Conservation (phyloP, 2,113 vertebrate genomes). For the Potamarius usumacintae region DNA sequence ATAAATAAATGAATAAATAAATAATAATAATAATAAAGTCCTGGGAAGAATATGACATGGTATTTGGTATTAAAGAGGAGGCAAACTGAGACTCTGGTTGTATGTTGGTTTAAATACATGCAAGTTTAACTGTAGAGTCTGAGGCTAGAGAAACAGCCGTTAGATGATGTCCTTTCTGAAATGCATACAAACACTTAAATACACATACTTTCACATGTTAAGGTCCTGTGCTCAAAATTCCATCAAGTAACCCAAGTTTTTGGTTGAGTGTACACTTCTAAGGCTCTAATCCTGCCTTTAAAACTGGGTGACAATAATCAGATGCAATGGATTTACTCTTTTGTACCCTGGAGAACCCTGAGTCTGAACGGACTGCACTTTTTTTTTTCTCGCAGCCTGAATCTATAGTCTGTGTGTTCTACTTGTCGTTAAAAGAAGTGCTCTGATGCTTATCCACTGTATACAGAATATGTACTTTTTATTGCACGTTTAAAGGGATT, state of each 20-base stretch:
- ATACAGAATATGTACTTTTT: conserved; percentile 95
- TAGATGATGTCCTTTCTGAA: conserved; percentile 28
- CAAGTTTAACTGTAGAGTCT: conserved; percentile 67
- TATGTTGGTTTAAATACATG: conserved; percentile 75
- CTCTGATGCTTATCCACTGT: conserved; percentile 96
- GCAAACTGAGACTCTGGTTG: conserved; percentile 55
- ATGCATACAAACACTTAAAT: conserved; percentile 20
- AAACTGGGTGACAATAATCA: conserved; percentile 71
- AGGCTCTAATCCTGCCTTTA: conserved; percentile 68
- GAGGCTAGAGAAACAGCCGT: conserved; percentile 68
- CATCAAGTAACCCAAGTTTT: conserved; percentile 52
- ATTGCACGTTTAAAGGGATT: conserved; percentile 96
- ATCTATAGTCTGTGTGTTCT: conserved; percentile 97
- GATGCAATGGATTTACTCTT: conserved; percentile 76
- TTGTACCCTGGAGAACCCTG: conserved; percentile 80
- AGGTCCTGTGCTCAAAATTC: conserved; percentile 36
- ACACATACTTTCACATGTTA: conserved; percentile 48
- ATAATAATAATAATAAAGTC: conserved; percentile 65
- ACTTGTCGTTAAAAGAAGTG: conserved; percentile 88
- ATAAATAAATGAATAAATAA: no score
- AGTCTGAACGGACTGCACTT: conserved; percentile 79
- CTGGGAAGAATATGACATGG: conserved; percentile 61
- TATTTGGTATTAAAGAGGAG: conserved; percentile 57
- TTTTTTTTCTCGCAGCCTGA: conserved; percentile 70
- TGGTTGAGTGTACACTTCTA: conserved; percentile 68